Conservation (phyloP, 1,140 invertebrate genomes). For the Popillia japonica region DNA sequence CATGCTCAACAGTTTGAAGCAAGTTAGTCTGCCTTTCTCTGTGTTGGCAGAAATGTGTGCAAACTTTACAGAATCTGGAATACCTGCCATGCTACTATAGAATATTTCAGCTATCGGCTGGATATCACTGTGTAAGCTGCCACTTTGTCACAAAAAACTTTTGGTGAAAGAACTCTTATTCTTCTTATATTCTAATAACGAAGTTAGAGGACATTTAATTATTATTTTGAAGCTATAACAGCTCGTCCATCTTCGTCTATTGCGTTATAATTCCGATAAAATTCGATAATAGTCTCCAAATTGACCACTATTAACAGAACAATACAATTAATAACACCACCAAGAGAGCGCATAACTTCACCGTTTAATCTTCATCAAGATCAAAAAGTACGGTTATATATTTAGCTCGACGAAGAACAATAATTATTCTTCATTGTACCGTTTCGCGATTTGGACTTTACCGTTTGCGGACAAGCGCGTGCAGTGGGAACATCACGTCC, state of each 20-base stretch:
- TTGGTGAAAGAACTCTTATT: no score
- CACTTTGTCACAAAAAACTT: no score
- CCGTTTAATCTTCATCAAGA: conserved; percentile 22
- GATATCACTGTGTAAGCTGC: no score
- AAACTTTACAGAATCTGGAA: no score
- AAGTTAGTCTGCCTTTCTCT: no score
- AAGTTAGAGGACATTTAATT: no score
- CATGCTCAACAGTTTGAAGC: no score
- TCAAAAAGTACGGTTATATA: conserved; percentile 15
- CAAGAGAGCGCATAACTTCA: not conserved
- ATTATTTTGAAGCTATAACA: not conserved
- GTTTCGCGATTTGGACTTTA: not conserved
- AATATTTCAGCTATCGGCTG: no score
- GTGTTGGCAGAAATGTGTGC: no score
- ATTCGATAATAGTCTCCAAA: not conserved
- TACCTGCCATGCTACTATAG: no score
- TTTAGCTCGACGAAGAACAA: not conserved
- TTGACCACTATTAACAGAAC: not conserved
- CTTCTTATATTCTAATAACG: no score
- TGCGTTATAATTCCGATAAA: not conserved
- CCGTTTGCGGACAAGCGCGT: not conserved
- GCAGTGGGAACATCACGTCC: not conserved
- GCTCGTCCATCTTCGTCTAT: not conserved
- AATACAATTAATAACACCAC: conserved; percentile 15
- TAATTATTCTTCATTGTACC: conserved; percentile 12